Base-by-base conservation (phyloP, 1,140 invertebrate species). In the Papilio dardanus region DNA sequence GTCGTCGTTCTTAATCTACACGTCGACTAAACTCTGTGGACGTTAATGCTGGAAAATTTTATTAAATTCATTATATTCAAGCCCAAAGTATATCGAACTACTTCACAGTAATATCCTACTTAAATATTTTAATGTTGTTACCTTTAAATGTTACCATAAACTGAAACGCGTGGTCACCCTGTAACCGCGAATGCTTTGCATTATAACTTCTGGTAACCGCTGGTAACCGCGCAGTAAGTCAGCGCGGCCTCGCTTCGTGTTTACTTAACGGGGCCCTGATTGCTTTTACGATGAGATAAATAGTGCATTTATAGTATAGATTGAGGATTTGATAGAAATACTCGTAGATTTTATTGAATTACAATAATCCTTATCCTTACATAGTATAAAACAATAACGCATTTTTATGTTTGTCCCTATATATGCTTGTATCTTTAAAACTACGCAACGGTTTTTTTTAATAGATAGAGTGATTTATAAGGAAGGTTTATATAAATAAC, bases 251-350 rank as follows among this genome's bases (percentile, higher is more conserved):
- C 31, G 71, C 71, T 33, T 24, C 74, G 37, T 78, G 78, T 76
- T 79, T 79, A 40, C 54, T 67, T 79, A 79, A 79, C 78, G 78
- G 78, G 46, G 74, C 67, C 46, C 62, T 75, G 37, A 46, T 75
- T 62, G 74, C 62, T 75, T 75, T 75, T 67, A 42, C 74, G 74
- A 75, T 66, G 67, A 69, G 67, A 69, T 69, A 69, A 69, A 69
- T 69, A 62, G 62, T 46, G 35, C 35, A 46, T 54, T 74, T 37
- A 30, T 66, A 66, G 74, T 46, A 65, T 30, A 66, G 37, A 66
- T 16, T 62, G 73, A 40, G 58, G 35, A 33, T 73, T 73, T 24
- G 24, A 54, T 54, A 5, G 24, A 28, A 50, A 30, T 54, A 30
- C n/a, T n/a, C n/a, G n/a, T n/a, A n/a, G 28, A 24, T 62, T 62